Conservation (phyloP, 2,888 invertebrate genomes). For the Aricia artaxerxes region DNA sequence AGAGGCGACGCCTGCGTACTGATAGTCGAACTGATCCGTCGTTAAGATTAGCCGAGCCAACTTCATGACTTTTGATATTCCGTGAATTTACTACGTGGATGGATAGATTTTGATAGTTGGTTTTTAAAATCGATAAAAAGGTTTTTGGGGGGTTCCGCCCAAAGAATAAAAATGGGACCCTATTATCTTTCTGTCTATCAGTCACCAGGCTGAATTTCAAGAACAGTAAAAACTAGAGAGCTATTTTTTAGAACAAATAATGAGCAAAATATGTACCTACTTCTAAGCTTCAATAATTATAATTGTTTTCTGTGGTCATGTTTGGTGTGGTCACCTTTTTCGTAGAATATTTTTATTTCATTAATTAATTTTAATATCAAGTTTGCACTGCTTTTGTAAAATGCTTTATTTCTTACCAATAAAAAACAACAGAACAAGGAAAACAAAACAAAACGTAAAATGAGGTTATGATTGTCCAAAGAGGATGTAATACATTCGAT, state of each 20-base stretch:
- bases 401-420: no score
- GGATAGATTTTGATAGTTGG: neutral
- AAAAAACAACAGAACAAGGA: neutral
- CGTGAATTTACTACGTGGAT: conserved; percentile 11
- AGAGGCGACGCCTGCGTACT: conserved; percentile 39
- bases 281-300: no score
- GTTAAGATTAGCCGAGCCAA: conserved; percentile 39
- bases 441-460: neutral
- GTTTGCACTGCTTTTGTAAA: no score
- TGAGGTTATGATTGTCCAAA: neutral
- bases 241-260: no score
- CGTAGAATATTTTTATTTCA: no score
- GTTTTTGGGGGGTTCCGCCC: neutral
- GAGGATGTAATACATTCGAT: conserved; percentile 9
- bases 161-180: no score
- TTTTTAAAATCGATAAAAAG: neutral
- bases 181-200: no score
- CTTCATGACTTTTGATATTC: conserved; percentile 31
- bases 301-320: no score
- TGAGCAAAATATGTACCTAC: no score
- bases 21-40: conserved; percentile 42
- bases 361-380: no score
- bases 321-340: no score
- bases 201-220: neutral
- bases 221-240: neutral